These are phyloP conservation scores for Acromyrmex charruanus DNA, from an alignment of 1,140 invertebrate species.

Conservation along the genomic window DNA sequence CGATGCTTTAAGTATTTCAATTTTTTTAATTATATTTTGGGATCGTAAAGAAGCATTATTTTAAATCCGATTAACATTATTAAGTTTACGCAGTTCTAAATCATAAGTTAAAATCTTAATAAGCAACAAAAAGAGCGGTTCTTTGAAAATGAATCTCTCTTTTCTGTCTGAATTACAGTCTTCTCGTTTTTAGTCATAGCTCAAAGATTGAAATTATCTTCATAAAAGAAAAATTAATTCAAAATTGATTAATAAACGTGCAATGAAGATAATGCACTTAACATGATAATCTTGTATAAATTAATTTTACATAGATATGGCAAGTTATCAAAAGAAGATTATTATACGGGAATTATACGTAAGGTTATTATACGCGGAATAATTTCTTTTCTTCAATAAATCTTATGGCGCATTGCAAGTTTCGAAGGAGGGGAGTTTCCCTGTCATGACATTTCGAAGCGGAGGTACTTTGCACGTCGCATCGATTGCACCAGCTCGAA, in stretches of 20 bases:
- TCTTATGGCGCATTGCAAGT: neutral
- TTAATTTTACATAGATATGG: neutral
- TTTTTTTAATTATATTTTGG: neutral
- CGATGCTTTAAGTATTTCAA: neutral
- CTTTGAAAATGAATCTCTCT: neutral
- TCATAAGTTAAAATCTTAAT: neutral
- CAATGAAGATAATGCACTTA: neutral
- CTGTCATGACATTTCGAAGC: neutral
- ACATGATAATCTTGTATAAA: neutral
- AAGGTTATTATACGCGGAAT: neutral
- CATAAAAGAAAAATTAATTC: neutral
- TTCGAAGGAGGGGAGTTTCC: conserved; percentile 10
- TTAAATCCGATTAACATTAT: neutral
- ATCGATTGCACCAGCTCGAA: conserved; percentile 26
- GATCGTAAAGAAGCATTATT: neutral
- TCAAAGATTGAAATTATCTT: neutral
- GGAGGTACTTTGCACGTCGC: neutral
- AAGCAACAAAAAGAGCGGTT: neutral
- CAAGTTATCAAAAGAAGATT: neutral
- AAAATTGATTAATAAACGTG: neutral
- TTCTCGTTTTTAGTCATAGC: neutral
- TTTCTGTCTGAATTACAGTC: neutral
- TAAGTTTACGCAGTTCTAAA: conserved; percentile 9
- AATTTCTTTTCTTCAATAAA: conserved; percentile 12
- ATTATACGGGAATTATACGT: neutral